Evolutionary conservation across 2,113 vertebrate genomes (phyloP).

Genomic region (Scartelaos histophorus): DNA sequence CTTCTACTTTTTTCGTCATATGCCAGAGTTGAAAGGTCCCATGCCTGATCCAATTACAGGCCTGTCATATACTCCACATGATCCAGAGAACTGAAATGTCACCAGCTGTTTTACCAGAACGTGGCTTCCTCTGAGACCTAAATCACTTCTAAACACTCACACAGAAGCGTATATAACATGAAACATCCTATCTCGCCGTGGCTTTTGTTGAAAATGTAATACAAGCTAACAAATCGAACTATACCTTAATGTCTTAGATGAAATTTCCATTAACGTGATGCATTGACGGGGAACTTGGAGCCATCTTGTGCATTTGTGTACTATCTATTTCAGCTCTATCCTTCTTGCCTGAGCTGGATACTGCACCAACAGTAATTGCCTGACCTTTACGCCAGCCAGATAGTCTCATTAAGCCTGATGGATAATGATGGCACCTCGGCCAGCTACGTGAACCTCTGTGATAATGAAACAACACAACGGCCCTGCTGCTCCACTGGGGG

Average conservation of each 20-base stretch:
- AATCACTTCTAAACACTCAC: constrained; percentile 4
- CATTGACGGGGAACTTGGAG: constrained; percentile 16
- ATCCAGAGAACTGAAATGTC: constrained; percentile 52
- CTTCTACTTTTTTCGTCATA: constrained; percentile 55
- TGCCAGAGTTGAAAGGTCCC: constrained; percentile 65
- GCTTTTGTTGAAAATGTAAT: constrained; percentile 6
- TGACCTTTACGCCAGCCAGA: constrained; percentile 97
- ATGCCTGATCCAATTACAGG: constrained; percentile 68
- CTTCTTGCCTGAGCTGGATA: constrained; percentile 83
- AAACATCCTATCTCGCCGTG: constrained; percentile 3
- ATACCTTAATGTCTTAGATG: background rate
- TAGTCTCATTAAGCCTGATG: constrained; percentile 98
- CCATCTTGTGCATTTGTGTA: constrained; percentile 22
- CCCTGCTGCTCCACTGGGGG: constrained; percentile 65
- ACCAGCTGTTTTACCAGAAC: constrained; percentile 40
- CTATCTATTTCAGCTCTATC: constrained; percentile 52
- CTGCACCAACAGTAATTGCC: constrained; percentile 96
- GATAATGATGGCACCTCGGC: constrained; percentile 88
- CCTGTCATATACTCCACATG: constrained; percentile 63
- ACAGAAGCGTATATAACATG: background rate
- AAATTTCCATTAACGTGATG: constrained; percentile 16
- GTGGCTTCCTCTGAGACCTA: constrained; percentile 18
- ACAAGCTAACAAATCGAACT: constrained; percentile 8
- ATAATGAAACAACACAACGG: constrained; percentile 92
- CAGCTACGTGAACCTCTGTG: constrained; percentile 92